Evolutionary conservation across 2,888 invertebrate genomes (phyloP).

Genomic region (Pachymerium ferrugineum): DNA sequence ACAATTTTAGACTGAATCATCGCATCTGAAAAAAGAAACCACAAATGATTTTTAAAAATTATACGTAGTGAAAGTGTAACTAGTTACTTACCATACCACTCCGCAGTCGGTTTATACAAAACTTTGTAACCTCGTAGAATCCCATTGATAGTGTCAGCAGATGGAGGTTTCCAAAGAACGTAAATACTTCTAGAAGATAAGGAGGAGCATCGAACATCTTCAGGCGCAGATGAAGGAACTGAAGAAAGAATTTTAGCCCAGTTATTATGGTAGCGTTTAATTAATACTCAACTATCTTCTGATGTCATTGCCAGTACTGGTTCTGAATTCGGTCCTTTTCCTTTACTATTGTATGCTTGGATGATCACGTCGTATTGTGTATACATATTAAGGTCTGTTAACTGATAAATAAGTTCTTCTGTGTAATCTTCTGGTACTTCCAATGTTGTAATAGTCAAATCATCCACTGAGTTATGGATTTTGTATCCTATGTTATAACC

Average conservation of each 20-base stretch:
- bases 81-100: background rate
- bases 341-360: background rate
- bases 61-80: too few species aligned
- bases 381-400: background rate
- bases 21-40: too few species aligned
- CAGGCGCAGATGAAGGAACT: background rate
- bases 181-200: background rate
- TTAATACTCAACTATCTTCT: background rate
- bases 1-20: background rate
- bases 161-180: background rate
- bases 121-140: background rate
- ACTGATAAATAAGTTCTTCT: conserved; percentile 20
- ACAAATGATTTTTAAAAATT: too few species aligned
- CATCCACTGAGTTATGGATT: conserved; percentile 17
- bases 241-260: background rate
- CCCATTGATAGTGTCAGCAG: background rate
- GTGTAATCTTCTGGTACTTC: conserved; percentile 20
- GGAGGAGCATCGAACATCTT: background rate
- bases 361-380: conserved; percentile 12
- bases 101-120: background rate
- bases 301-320: background rate
- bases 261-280: background rate
- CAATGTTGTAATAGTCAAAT: conserved; percentile 32
- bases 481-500: conserved; percentile 5
- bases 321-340: background rate